Evolutionary conservation across 2,113 vertebrate genomes (phyloP), one percentile per base, ranked within the genome.

Genomic region (Riparia riparia): DNA sequence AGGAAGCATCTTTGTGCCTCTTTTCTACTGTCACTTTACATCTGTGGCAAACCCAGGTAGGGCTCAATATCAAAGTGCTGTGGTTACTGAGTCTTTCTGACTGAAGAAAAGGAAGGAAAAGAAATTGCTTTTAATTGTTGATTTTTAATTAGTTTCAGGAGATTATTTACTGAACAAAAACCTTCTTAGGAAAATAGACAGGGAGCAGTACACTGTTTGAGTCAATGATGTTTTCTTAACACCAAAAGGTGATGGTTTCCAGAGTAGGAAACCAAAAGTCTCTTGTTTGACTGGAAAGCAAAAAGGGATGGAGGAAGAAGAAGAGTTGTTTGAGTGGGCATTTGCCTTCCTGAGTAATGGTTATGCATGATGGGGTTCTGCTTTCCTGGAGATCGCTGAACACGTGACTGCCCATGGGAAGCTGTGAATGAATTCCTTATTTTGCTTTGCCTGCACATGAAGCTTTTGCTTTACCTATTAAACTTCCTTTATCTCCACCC

Each of bases 301-400:
- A 61, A 76, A 90, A 42, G 17, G 10, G 10, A 54, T 56, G 10
- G 37, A 22, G 21, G 10, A 74, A 32, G 17, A 8, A 77, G 8
- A 7, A 49, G 19, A 24, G 8, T 39, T 12, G 8, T 47, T 51
- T 5, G 21, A 15, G 41, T 10, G 3, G 21, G 28, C 1, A 3
- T 58, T 63, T 68, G 21, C 41, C 68, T 74, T 90, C 61, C 37
- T 3, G 5, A 41, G 16, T 49, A 57, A 44, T 9, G 2, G 4
- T 20, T 32, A 73, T 0, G 0, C 2, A 1, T 10, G 21, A 54
- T 11, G 16, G 7, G 54, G 18, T 14, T 53, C 12, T 44, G 45
- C 37, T 70, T 51, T 74, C 45, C 80, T 53, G 24, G 37, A 32
- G 51, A 74, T 5, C 6, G 17, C n/a, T 66, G 5, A 88, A 61